phyloP scores from a whole-genome alignment of 2,113 vertebrate species.

The Gymnarchus niloticus region DNA sequence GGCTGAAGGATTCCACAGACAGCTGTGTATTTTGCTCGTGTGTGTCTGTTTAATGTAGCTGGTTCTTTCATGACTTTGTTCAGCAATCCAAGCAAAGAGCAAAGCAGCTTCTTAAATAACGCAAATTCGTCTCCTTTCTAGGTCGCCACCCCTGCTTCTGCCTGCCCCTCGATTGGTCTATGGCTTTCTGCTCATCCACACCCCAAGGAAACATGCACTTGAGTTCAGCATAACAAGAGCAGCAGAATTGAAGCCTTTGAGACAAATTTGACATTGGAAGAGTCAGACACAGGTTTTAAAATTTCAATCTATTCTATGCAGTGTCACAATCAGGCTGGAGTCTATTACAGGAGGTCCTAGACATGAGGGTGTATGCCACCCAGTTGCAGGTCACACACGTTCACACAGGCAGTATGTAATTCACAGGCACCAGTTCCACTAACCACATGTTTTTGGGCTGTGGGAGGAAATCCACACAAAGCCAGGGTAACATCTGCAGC shows the following conservation, averaged over 20 bases:
- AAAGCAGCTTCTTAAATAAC: neutral
- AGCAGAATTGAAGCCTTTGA: neutral
- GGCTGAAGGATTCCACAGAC: neutral
- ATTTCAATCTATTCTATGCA: too few species aligned
- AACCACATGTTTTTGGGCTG: too few species aligned
- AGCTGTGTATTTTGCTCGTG: neutral
- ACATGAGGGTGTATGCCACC: too few species aligned
- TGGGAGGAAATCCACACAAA: too few species aligned
- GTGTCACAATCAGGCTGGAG: too few species aligned
- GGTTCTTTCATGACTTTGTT: neutral
- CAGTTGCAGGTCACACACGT: too few species aligned
- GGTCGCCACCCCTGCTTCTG: neutral
- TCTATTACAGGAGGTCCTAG: too few species aligned
- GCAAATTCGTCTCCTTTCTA: neutral
- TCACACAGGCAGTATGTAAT: too few species aligned
- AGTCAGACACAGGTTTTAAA: neutral
- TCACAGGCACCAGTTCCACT: too few species aligned
- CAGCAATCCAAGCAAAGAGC: neutral
- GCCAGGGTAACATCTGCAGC: too few species aligned
- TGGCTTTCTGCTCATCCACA: neutral
- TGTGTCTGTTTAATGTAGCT: neutral
- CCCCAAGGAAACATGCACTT: too few species aligned
- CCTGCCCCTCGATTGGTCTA: too few species aligned
- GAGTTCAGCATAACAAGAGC: neutral
- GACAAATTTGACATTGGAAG: neutral